These are phyloP conservation scores for Caerostris extrusa DNA, from an alignment of 1,140 invertebrate species.

Conservation along the genomic window DNA sequence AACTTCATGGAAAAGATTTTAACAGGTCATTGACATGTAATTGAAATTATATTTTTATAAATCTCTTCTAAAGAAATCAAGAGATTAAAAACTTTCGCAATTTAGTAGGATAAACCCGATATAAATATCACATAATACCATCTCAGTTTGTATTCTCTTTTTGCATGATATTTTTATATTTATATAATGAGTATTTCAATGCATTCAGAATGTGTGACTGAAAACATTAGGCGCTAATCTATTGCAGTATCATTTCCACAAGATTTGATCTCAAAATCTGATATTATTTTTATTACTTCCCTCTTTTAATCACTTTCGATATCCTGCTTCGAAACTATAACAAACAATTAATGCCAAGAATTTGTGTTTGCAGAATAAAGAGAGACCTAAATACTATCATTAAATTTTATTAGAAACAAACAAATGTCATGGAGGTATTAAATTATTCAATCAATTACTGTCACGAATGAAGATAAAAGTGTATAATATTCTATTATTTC, in stretches of 20 bases:
- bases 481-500: no score
- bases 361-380: no score
- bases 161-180: not conserved
- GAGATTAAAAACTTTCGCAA: not conserved
- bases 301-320: not conserved
- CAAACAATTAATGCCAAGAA: not conserved
- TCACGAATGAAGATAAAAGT: no score
- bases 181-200: not conserved
- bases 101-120: not conserved
- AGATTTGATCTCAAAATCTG: not conserved
- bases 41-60: slow-evolving; percentile 3
- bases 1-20: not conserved
- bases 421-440: no score
- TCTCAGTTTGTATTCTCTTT: not conserved
- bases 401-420: no score
- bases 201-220: slow-evolving; percentile 4
- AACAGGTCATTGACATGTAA: not conserved
- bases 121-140: not conserved
- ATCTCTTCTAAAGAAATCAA: not conserved
- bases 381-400: no score
- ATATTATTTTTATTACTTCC: not conserved
- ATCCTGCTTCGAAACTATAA: not conserved
- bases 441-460: no score
- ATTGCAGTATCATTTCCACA: not conserved
- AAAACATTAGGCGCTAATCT: not conserved